Evolutionary conservation across 2,797 vertebrate genomes (phyloP).

Genomic region (Pangasius larnaudii): DNA sequence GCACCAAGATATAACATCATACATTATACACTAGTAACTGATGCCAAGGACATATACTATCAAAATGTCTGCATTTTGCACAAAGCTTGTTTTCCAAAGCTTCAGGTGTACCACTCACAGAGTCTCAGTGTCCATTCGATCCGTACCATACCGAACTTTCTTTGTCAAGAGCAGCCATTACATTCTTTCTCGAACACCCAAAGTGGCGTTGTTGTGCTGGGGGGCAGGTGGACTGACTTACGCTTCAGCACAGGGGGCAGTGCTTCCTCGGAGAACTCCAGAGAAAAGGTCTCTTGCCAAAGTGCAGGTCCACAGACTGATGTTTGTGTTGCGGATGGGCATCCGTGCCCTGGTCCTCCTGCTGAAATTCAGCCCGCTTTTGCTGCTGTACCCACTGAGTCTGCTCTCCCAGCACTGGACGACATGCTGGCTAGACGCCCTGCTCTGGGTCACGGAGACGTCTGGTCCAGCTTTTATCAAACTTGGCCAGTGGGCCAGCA

Average conservation of each 20-base stretch:
- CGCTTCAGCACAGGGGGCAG: conserved; percentile 58
- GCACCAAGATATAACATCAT: background rate
- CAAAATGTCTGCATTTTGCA: conserved; percentile 60
- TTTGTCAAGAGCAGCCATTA: conserved; percentile 58
- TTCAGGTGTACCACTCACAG: conserved; percentile 63
- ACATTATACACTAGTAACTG: background rate
- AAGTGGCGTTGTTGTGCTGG: conserved; percentile 74
- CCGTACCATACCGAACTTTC: conserved; percentile 46
- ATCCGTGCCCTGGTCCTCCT: conserved; percentile 81
- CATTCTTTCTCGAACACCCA: conserved; percentile 68
- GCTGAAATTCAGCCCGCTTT: conserved; percentile 85
- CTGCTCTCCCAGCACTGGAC: conserved; percentile 74
- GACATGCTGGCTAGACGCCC: conserved; percentile 78
- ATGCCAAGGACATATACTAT: background rate
- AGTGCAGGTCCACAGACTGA: conserved; percentile 75
- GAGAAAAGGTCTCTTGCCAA: conserved; percentile 68
- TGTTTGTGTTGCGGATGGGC: conserved; percentile 73
- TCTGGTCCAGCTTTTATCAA: conserved; percentile 92
- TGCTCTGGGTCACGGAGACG: conserved; percentile 87
- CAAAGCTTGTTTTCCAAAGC: conserved; percentile 62
- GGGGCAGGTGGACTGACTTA: conserved; percentile 54
- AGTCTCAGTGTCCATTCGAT: conserved; percentile 54
- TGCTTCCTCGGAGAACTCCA: conserved; percentile 22
- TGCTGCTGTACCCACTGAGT: conserved; percentile 83
- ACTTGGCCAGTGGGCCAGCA: conserved; percentile 95